A percentile compares a stretch with the other conserved stretches of the same genome.
These are phyloP conservation scores for Buathra laborator DNA, from an alignment of 2,888 invertebrate species.

Conservation along the genomic window DNA sequence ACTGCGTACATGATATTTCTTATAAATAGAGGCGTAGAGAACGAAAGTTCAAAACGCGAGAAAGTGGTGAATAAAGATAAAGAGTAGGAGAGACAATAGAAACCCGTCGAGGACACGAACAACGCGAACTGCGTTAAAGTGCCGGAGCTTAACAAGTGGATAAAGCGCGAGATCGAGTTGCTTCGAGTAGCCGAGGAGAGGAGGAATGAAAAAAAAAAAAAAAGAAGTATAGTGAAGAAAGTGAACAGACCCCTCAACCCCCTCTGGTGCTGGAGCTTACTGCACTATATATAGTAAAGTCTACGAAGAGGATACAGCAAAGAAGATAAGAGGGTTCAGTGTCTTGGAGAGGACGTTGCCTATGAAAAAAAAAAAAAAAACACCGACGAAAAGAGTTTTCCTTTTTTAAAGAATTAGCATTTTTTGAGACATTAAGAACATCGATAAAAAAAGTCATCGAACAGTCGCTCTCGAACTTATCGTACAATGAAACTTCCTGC, in stretches of 20 bases:
- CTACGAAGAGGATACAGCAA: background rate
- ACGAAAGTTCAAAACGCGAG: constrained; percentile 11
- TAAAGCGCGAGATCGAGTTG: constrained; percentile 56
- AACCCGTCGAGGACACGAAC: constrained; percentile 1
- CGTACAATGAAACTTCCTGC: background rate
- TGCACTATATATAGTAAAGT: background rate
- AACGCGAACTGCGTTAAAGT: constrained; percentile 44
- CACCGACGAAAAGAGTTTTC: background rate
- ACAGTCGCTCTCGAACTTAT: background rate
- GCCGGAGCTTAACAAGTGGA: constrained; percentile 62
- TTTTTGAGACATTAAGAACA: background rate
- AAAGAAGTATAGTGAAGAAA: constrained; percentile 10
- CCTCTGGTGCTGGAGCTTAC: background rate
- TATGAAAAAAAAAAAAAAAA: background rate
- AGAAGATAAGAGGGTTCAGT: constrained; percentile 4
- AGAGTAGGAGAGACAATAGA: constrained; percentile 26
- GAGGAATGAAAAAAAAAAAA: constrained; percentile 20
- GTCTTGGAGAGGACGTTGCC: background rate
- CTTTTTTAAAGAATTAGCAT: background rate
- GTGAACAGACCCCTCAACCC: constrained; percentile 48
- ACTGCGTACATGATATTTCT: constrained; percentile 26
- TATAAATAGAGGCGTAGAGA: background rate
- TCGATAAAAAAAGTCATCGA: no score
- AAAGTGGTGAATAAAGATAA: constrained; percentile 24
- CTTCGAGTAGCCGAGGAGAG: constrained; percentile 30